phyloP scores from a whole-genome alignment of 35 echinoderm and acorn worm species.

The Antedon bifida region DNA sequence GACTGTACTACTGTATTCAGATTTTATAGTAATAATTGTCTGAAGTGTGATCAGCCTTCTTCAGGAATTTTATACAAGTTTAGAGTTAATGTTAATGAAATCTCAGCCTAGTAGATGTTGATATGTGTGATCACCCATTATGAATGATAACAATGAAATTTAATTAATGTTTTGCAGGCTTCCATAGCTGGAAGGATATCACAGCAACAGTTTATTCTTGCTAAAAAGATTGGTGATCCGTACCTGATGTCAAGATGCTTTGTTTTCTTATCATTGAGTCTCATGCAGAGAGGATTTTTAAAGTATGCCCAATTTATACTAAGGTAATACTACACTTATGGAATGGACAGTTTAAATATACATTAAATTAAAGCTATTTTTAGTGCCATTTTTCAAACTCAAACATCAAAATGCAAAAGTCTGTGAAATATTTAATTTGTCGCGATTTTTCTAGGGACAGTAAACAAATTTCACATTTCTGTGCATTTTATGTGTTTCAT shows the following conservation, averaged over 20 bases:
- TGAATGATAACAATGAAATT: neutral
- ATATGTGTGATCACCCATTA: neutral
- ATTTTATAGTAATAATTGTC: too few species aligned
- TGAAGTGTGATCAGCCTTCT: too few species aligned
- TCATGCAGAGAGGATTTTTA: conserved; percentile 55
- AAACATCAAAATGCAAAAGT: too few species aligned
- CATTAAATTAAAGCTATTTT: too few species aligned
- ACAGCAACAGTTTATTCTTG: conserved; percentile 34
- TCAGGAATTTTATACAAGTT: too few species aligned
- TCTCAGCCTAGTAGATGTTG: too few species aligned
- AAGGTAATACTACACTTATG: conserved; percentile 14
- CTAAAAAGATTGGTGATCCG: conserved; percentile 28
- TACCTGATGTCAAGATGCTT: conserved; percentile 31
- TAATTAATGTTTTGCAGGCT: conserved; percentile 19
- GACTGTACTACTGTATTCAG: neutral
- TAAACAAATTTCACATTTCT: too few species aligned
- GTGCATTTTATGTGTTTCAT: too few species aligned
- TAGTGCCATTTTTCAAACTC: too few species aligned
- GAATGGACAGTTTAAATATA: neutral
- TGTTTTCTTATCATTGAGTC: conserved; percentile 41
- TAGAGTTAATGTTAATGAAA: too few species aligned
- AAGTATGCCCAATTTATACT: conserved; percentile 23
- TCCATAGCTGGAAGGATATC: conserved; percentile 45
- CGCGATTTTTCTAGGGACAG: too few species aligned
- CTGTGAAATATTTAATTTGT: too few species aligned